Evolutionary conservation across 2,113 vertebrate genomes (phyloP).

Genomic region (Mustela nigripes): DNA sequence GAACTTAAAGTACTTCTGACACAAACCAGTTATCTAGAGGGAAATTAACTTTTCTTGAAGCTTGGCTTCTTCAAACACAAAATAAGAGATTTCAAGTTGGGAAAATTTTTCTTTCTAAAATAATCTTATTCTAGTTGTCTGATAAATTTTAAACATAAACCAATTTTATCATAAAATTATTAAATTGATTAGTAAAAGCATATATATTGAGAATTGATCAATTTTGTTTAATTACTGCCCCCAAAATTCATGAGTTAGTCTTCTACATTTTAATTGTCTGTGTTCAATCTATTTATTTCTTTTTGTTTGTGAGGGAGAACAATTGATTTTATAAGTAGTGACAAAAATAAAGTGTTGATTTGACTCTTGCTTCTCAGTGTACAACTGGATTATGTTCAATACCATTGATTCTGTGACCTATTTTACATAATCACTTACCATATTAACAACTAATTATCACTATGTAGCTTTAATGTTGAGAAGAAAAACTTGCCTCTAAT

Average conservation of each 20-base stretch:
- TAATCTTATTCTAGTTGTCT: neutral
- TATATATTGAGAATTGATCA: neutral
- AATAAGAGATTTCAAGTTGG: neutral
- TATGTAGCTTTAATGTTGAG: neutral
- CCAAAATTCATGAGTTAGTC: neutral
- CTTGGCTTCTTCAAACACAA: neutral
- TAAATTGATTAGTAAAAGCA: neutral
- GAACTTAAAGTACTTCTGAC: neutral
- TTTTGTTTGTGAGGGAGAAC: neutral
- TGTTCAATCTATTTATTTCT: neutral
- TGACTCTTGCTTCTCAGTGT: neutral
- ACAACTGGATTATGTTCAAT: neutral
- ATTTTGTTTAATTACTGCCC: neutral
- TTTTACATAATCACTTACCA: neutral
- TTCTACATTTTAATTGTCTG: neutral
- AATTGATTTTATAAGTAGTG: neutral
- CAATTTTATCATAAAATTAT: neutral
- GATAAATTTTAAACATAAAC: neutral
- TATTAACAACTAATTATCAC: neutral
- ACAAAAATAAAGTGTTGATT: slow-evolving; percentile 9
- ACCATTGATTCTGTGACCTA: neutral
- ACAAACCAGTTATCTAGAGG: neutral
- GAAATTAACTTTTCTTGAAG: neutral
- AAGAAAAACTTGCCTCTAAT: slow-evolving; percentile 30
- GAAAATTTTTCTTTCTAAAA: neutral